Percentiles rank a stretch among this genome's conserved stretches.
phyloP scores from a whole-genome alignment of 2,888 invertebrate genomes.

The Girardia tigrina region DNA sequence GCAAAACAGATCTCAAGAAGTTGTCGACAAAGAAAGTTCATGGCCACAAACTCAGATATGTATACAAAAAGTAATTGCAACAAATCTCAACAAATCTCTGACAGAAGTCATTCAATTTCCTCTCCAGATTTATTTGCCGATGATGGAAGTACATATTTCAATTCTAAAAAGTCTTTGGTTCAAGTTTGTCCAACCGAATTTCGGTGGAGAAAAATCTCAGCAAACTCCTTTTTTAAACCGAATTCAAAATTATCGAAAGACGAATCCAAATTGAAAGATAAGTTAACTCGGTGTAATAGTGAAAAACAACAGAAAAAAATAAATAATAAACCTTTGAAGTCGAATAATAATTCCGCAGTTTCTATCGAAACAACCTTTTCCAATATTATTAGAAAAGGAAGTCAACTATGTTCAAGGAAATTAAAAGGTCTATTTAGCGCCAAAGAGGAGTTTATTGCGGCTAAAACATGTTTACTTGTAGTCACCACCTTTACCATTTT shows the following conservation, averaged over 20 bases:
- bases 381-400: slow-evolving; percentile 1
- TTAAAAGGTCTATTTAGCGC: not conserved
- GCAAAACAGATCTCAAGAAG: not conserved
- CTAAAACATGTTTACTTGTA: not conserved
- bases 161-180: not conserved
- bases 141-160: not conserved
- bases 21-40: not conserved
- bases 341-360: not conserved
- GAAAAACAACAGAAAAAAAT: not conserved
- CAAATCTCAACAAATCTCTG: not conserved
- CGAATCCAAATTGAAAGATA: not conserved
- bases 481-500: not conserved
- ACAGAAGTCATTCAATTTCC: not conserved
- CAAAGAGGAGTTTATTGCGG: not conserved
- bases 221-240: not conserved
- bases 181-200: not conserved
- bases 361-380: not conserved
- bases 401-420: slow-evolving; percentile 13
- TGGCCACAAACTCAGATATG: not conserved
- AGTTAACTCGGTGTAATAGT: not conserved
- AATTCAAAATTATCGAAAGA: slow-evolving; percentile 1
- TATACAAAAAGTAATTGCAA: not conserved
- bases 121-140: not conserved
- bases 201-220: not conserved
- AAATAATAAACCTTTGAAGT: not conserved